Evolutionary conservation across 2,888 invertebrate species (phyloP).

Genomic region (Ophion obscuratus): DNA sequence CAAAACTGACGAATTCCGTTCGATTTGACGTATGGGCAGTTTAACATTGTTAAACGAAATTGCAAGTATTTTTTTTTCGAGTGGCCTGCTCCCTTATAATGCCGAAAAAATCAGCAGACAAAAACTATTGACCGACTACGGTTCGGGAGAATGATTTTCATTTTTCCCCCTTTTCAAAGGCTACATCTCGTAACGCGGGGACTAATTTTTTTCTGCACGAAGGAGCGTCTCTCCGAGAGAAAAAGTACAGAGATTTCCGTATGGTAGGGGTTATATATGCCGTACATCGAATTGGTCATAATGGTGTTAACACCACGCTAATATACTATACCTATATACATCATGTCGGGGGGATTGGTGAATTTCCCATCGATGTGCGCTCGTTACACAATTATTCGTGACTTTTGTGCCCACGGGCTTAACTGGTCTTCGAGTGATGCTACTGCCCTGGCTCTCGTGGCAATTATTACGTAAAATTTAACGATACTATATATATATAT

Average conservation of each 20-base stretch:
- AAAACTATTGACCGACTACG: no score
- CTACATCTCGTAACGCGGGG: no score
- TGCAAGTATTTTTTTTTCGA: no score
- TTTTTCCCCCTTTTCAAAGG: no score
- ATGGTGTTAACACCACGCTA: neutral
- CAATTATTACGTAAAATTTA: constrained; percentile 66
- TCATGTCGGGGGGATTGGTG: neutral
- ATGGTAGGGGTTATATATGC: neutral
- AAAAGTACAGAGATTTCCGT: neutral
- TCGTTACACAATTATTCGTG: constrained; percentile 27
- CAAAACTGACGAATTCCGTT: neutral
- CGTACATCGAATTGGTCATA: neutral
- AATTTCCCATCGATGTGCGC: constrained; percentile 28
- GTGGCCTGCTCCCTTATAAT: no score
- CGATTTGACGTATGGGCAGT: neutral
- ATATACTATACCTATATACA: neutral
- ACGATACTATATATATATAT: constrained; percentile 17
- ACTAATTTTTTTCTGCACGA: no score
- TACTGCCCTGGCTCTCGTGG: constrained; percentile 34
- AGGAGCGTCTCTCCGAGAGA: no score
- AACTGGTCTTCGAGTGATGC: constrained; percentile 16
- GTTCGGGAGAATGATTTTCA: no score
- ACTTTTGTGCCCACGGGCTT: constrained; percentile 30
- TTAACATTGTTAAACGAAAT: no score
- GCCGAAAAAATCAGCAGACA: no score